These are phyloP conservation scores for Darwinula stevensoni DNA, from an alignment of 2,888 invertebrate genomes.

Conservation along the genomic window DNA sequence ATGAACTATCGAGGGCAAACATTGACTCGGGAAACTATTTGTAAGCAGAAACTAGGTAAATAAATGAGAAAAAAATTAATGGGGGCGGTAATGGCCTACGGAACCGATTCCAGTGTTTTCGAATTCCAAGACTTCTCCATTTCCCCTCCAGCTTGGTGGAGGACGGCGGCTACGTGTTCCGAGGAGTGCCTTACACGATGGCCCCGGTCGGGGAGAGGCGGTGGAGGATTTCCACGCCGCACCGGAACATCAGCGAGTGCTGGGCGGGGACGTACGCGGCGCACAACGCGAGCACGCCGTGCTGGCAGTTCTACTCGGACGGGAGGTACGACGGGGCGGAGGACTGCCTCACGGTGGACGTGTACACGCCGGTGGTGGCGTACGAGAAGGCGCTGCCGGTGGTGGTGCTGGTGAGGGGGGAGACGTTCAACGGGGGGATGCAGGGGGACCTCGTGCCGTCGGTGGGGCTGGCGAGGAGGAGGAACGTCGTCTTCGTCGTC, in stretches of 20 bases:
- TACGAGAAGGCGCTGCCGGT: constrained; percentile 51
- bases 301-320: constrained; percentile 35
- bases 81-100: no score
- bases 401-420: constrained; percentile 40
- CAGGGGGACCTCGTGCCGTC: no score
- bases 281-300: constrained; percentile 24
- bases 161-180: constrained; percentile 32
- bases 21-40: no score
- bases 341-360: constrained; percentile 51
- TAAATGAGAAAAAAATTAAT: no score
- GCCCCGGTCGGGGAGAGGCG: constrained; percentile 10
- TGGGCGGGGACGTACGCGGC: constrained; percentile 9
- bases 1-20: no score
- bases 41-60: no score
- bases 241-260: constrained; percentile 8
- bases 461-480: constrained; percentile 39
- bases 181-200: constrained; percentile 13
- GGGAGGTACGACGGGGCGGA: constrained; percentile 35
- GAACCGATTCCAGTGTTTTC: no score
- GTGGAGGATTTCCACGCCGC: constrained; percentile 7
- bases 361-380: constrained; percentile 45
- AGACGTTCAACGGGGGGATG: constrained; percentile 8
- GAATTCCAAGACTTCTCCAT: constrained; percentile 8
- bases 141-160: constrained; percentile 27
- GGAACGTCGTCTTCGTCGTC: constrained; percentile 53